Evolutionary conservation across 2,888 invertebrate genomes (phyloP).

Genomic region (Nebria salina): DNA sequence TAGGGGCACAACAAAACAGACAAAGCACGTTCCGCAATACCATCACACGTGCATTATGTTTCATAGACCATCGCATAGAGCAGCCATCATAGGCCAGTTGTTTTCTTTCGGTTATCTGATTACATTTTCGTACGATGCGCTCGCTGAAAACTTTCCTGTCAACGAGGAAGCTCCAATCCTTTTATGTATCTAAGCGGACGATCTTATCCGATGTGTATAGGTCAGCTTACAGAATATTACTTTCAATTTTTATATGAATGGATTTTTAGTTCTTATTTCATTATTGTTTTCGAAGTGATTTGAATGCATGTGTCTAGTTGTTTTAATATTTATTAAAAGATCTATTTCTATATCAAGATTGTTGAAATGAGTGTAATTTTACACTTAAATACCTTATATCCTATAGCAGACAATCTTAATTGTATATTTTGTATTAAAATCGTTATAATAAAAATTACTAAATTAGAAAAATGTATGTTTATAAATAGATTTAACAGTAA

Average conservation of each 20-base stretch:
- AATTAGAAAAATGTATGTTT: too few species aligned
- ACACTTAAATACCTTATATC: too few species aligned
- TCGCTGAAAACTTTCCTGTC: not conserved
- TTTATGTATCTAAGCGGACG: not conserved
- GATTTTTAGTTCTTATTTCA: not conserved
- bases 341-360: too few species aligned
- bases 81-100: not conserved
- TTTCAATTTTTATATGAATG: not conserved
- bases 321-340: too few species aligned
- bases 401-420: too few species aligned
- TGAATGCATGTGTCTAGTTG: not conserved
- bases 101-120: not conserved
- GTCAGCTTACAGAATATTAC: not conserved
- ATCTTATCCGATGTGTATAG: not conserved
- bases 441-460: too few species aligned
- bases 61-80: not conserved
- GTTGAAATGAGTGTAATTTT: too few species aligned
- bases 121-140: not conserved
- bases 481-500: too few species aligned
- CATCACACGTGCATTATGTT: not conserved
- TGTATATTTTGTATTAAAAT: too few species aligned
- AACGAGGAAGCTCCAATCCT: not conserved
- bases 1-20: not conserved
- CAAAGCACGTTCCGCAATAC: conserved; percentile 1
- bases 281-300: not conserved